Conservation (phyloP, 2,888 invertebrate genomes). For the Drosophila melanocephala region DNA sequence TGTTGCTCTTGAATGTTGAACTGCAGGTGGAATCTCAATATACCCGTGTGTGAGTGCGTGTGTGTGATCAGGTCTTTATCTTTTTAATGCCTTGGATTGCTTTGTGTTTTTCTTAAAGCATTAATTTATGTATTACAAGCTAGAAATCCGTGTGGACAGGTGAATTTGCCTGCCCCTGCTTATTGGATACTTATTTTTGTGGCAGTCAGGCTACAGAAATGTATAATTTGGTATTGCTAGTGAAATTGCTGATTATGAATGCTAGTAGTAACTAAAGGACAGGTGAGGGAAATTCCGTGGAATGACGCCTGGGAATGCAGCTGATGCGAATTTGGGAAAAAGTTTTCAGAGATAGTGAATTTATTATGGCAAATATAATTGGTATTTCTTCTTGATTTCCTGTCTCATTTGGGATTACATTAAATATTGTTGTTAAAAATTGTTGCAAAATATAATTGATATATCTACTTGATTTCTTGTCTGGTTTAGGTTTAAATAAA, state of each 20-base stretch:
- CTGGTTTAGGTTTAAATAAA: neutral
- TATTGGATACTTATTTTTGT: slow-evolving; percentile 16
- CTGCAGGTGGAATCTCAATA: slow-evolving; percentile 61
- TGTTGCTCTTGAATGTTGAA: slow-evolving; percentile 62
- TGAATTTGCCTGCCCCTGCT: slow-evolving; percentile 53
- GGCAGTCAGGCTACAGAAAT: slow-evolving; percentile 27
- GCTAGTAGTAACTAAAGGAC: slow-evolving; percentile 45
- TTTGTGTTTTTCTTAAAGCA: slow-evolving; percentile 66
- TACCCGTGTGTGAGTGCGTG: slow-evolving; percentile 13
- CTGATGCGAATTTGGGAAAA: slow-evolving; percentile 17
- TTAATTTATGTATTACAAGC: slow-evolving; percentile 77
- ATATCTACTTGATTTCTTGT: neutral
- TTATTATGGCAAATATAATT: neutral
- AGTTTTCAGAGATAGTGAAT: neutral
- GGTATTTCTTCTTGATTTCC: neutral
- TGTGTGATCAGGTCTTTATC: slow-evolving; percentile 66
- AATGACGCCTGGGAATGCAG: slow-evolving; percentile 22
- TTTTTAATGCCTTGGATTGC: slow-evolving; percentile 68
- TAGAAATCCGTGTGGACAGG: slow-evolving; percentile 82
- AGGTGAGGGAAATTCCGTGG: slow-evolving; percentile 28
- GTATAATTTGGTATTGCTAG: slow-evolving; percentile 47
- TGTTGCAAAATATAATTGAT: neutral
- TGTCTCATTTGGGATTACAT: neutral
- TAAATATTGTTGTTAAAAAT: neutral
- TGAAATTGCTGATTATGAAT: slow-evolving; percentile 42